Percentiles rank a stretch among this genome's conserved stretches.
These are phyloP conservation scores for Drosophila putrida DNA, from an alignment of 2,888 invertebrate species.

Conservation along the genomic window DNA sequence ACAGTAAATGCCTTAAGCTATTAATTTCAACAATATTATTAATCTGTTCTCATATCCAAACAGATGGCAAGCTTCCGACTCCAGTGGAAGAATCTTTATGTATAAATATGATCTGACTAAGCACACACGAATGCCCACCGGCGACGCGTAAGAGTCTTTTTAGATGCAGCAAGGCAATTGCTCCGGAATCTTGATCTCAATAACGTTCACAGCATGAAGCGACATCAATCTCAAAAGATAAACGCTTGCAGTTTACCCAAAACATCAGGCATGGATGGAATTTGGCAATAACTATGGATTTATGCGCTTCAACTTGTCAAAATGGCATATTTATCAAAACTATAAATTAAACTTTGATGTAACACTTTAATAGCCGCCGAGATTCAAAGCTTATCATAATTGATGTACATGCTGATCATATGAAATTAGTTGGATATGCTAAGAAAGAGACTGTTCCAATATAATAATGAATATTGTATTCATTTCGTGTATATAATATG, in stretches of 20 bases:
- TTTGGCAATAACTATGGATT: conserved; percentile 1
- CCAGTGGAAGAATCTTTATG: conserved; percentile 43
- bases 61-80: conserved; percentile 42
- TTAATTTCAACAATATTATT: not conserved
- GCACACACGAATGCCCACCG: conserved; percentile 42
- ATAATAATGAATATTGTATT: conserved; percentile 25
- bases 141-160: conserved; percentile 44
- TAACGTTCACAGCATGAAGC: conserved; percentile 3
- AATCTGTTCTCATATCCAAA: not conserved
- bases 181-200: conserved; percentile 17
- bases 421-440: conserved; percentile 25
- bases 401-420: conserved; percentile 16
- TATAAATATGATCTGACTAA: conserved; percentile 54
- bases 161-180: not conserved
- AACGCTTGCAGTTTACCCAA: conserved; percentile 12
- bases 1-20: not conserved
- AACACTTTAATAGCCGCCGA: conserved; percentile 36
- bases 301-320: conserved; percentile 13
- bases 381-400: conserved; percentile 25
- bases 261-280: conserved; percentile 2
- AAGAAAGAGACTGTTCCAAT: conserved; percentile 21
- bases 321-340: conserved; percentile 19
- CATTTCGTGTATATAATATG: conserved; percentile 31
- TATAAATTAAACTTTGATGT: conserved; percentile 17
- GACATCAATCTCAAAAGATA: conserved; percentile 11